Conservation (phyloP, 2,797 vertebrate genomes). For the Sternarchorhynchus goeldii region DNA sequence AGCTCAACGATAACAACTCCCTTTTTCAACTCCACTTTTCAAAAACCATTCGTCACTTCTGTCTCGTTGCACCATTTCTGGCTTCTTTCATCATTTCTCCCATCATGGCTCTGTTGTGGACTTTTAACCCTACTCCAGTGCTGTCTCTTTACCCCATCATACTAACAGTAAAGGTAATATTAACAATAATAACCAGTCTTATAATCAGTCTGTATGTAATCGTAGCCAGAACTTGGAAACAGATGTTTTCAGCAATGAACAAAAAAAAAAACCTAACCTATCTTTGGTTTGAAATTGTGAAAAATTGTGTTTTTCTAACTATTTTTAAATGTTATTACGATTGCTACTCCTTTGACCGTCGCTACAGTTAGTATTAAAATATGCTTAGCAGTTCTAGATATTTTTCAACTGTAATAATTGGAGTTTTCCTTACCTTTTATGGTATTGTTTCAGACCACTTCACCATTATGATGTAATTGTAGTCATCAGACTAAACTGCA, state of each 20-base stretch:
- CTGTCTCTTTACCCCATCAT: slow-evolving; percentile 62
- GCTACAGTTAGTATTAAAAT: slow-evolving; percentile 83
- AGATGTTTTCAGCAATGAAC: slow-evolving; percentile 64
- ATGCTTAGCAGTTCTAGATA: slow-evolving; percentile 81
- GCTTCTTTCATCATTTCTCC: slow-evolving; percentile 64
- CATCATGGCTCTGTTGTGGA: slow-evolving; percentile 44
- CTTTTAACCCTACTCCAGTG: slow-evolving; percentile 40
- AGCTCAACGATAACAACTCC: slow-evolving; percentile 11
- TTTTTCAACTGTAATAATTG: slow-evolving; percentile 80
- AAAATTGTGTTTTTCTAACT: slow-evolving; percentile 12
- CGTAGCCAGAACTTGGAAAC: slow-evolving; percentile 76
- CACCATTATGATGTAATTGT: slow-evolving; percentile 77
- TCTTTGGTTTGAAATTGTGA: slow-evolving; percentile 72
- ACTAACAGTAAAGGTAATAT: slow-evolving; percentile 81
- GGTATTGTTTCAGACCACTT: slow-evolving; percentile 79
- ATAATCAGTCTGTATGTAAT: slow-evolving; percentile 81
- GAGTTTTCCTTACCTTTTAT: slow-evolving; percentile 80
- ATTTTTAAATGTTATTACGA: slow-evolving; percentile 80
- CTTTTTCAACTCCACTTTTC: slow-evolving; percentile 1
- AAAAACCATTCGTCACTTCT: slow-evolving; percentile 7
- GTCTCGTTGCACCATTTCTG: slow-evolving; percentile 69
- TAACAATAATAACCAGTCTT: slow-evolving; percentile 81
- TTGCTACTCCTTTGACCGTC: slow-evolving; percentile 81
- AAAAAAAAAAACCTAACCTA: slow-evolving; percentile 63
- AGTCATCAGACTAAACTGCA: slow-evolving; percentile 70